Percentiles rank a stretch among this genome's conserved stretches.
phyloP scores from a whole-genome alignment of 2,888 invertebrate genomes.

The Patella caerulea region DNA sequence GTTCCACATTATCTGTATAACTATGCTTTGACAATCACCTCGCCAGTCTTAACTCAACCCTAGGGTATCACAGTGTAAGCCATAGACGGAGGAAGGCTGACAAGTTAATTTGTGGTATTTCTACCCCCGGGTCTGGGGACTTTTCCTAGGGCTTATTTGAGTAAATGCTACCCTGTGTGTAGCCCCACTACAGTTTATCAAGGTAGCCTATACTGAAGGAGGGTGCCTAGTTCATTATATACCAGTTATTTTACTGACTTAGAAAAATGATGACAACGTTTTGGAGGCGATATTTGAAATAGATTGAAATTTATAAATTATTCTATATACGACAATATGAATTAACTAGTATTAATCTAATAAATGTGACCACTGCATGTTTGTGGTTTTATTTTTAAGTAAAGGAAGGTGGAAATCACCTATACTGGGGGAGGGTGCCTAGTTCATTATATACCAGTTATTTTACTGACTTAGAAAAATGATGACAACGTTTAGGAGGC shows the following conservation, averaged over 20 bases:
- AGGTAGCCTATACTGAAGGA: too few species aligned
- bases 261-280: too few species aligned
- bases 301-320: too few species aligned
- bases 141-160: slow-evolving; percentile 53
- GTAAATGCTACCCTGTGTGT: slow-evolving; percentile 40
- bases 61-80: slow-evolving; percentile 46
- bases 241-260: not conserved
- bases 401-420: too few species aligned
- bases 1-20: slow-evolving; percentile 54
- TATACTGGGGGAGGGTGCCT: too few species aligned
- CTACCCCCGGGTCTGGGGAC: slow-evolving; percentile 62
- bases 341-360: too few species aligned
- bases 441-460: not conserved
- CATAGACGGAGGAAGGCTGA: slow-evolving; percentile 31
- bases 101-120: slow-evolving; percentile 43
- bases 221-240: not conserved
- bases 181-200: slow-evolving; percentile 13
- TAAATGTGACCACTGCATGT: too few species aligned
- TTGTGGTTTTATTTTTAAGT: too few species aligned
- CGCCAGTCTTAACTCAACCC: slow-evolving; percentile 50
- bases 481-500: too few species aligned
- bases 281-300: too few species aligned
- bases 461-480: too few species aligned
- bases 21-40: slow-evolving; percentile 58
- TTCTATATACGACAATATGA: too few species aligned